Percentiles rank a stretch among this genome's conserved stretches.
Conservation (phyloP, 2,797 vertebrate species). For the Moxostoma hubbsi region DNA sequence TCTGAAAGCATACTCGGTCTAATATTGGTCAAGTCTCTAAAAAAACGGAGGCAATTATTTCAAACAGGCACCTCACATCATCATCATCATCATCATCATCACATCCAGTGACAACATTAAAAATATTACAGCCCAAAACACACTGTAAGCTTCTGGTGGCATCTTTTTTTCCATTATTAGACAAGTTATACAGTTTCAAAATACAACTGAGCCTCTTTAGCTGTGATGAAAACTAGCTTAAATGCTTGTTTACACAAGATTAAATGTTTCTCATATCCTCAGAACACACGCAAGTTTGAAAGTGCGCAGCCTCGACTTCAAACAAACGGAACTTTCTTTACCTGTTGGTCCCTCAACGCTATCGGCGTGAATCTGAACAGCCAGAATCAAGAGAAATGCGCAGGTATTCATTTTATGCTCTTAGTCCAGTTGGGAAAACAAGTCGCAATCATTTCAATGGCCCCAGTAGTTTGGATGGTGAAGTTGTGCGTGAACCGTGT, state of each 20-base stretch:
- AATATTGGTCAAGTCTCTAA: too few relatives aligned
- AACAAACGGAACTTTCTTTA: slow-evolving; percentile 63
- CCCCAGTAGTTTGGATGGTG: slow-evolving; percentile 66
- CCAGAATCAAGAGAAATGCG: slow-evolving; percentile 79
- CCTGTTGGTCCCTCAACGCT: slow-evolving; percentile 85
- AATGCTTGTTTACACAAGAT: neutral
- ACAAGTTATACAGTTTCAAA: slow-evolving; percentile 28
- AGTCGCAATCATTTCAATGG: slow-evolving; percentile 70
- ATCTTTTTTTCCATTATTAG: neutral
- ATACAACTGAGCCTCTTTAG: slow-evolving; percentile 1
- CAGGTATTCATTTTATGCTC: slow-evolving; percentile 80
- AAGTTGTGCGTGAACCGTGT: slow-evolving; percentile 59
- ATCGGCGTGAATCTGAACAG: slow-evolving; percentile 81
- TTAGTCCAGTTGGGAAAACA: slow-evolving; percentile 80
- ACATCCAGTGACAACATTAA: too few relatives aligned
- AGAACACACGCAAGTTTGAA: slow-evolving; percentile 54
- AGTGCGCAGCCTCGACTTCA: slow-evolving; percentile 43
- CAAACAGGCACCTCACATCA: too few relatives aligned
- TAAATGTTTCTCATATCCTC: neutral
- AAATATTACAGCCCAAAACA: too few relatives aligned
- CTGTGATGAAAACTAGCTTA: too few relatives aligned
- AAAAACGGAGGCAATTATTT: too few relatives aligned
- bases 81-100: too few relatives aligned
- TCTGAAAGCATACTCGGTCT: too few relatives aligned
- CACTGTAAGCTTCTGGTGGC: too few relatives aligned